Percentiles rank a stretch among this genome's conserved stretches.
Conservation (phyloP, 2,113 vertebrate genomes). For the Pseudolaguvia tuberculata region DNA sequence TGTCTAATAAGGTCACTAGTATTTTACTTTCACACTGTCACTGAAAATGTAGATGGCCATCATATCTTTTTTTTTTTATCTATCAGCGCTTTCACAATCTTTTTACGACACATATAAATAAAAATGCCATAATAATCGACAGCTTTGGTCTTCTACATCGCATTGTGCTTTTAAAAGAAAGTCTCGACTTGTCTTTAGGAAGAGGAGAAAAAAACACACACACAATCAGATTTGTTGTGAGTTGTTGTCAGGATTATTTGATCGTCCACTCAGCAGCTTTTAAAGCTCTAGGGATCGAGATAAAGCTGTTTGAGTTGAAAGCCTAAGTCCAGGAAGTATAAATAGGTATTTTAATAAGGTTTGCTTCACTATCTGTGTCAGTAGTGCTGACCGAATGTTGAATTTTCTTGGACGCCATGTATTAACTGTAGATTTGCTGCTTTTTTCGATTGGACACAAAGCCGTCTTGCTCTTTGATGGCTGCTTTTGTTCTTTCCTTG, state of each 20-base stretch:
- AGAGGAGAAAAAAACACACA: no score
- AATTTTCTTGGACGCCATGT: background rate
- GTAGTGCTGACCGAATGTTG: background rate
- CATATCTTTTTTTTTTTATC: conserved; percentile 24
- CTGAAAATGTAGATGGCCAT: conserved; percentile 24
- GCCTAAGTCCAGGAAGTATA: background rate
- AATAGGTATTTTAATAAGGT: background rate
- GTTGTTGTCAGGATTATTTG: conserved; percentile 2
- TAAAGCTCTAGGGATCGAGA: background rate
- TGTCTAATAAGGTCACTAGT: conserved; percentile 1
- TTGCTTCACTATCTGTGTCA: background rate
- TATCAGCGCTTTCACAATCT: conserved; percentile 21
- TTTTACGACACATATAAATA: no score
- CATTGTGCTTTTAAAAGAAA: background rate
- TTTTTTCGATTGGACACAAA: background rate
- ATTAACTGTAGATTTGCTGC: background rate
- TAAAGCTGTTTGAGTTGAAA: background rate
- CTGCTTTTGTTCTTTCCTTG: background rate
- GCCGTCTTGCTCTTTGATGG: background rate
- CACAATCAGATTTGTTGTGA: background rate
- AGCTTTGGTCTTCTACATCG: background rate
- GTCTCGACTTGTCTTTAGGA: background rate
- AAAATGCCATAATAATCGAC: no score
- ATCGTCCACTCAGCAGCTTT: conserved; percentile 1
- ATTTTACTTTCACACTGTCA: background rate